A percentile compares a stretch with the other conserved stretches of the same genome.
Conservation (phyloP, 1,140 invertebrate genomes). For the Conus betulinus region DNA sequence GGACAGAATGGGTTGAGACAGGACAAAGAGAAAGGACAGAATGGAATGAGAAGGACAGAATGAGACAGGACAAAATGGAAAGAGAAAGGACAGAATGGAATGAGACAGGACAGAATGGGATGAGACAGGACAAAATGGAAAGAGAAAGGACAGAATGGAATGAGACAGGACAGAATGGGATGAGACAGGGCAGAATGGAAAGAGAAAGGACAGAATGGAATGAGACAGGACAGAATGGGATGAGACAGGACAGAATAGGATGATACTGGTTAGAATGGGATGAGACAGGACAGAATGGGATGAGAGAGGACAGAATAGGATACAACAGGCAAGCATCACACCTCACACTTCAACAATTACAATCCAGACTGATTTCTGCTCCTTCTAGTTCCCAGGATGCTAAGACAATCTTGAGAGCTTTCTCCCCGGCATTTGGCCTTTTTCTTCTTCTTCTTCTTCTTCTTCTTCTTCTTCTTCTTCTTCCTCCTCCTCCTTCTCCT, state of each 20-base stretch:
- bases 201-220: conserved; percentile 14
- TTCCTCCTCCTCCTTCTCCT: too few relatives aligned
- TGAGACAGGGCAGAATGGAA: not conserved
- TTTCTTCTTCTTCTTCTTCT: too few relatives aligned
- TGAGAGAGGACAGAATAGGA: conserved; percentile 15
- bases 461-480: too few relatives aligned
- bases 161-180: conserved; percentile 18
- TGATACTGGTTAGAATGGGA: conserved; percentile 21
- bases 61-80: conserved; percentile 3
- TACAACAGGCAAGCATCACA: not conserved
- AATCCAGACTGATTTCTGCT: too few relatives aligned
- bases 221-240: conserved; percentile 15
- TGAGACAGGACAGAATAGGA: conserved; percentile 30
- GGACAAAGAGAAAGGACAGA: conserved; percentile 7
- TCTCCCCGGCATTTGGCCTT: too few relatives aligned
- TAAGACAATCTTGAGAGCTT: too few relatives aligned
- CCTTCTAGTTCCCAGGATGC: too few relatives aligned
- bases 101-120: conserved; percentile 2
- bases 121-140: not conserved
- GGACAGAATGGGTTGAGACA: conserved; percentile 8
- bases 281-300: conserved; percentile 30
- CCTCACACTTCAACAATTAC: too few relatives aligned
- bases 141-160: conserved; percentile 1
- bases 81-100: not conserved
- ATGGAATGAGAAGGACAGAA: conserved; percentile 12